Percentiles rank a stretch among this genome's conserved stretches.
These are phyloP conservation scores for Geotrypetes seraphini DNA, from an alignment of 2,797 vertebrate species.

Conservation along the genomic window DNA sequence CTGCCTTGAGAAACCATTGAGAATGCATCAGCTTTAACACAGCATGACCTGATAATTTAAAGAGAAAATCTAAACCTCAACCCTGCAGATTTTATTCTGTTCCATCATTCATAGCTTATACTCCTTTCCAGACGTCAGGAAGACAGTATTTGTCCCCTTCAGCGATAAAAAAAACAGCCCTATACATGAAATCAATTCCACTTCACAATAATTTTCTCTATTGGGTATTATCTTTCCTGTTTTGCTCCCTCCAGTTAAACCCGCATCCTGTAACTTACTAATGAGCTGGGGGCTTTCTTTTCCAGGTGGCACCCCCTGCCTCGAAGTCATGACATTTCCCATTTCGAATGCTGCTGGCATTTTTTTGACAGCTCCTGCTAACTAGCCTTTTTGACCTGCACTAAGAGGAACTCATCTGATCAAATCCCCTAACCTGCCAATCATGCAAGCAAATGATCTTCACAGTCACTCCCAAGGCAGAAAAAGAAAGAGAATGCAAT, in stretches of 20 bases:
- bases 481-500: constrained; percentile 25
- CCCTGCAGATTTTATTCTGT: constrained; percentile 74
- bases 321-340: constrained; percentile 66
- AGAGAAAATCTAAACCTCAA: constrained; percentile 54
- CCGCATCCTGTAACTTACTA: constrained; percentile 64
- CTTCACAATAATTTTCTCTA: constrained; percentile 69
- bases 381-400: constrained; percentile 67
- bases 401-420: constrained; percentile 73
- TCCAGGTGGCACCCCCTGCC: constrained; percentile 75
- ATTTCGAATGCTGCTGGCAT: constrained; percentile 72
- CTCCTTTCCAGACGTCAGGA: constrained; percentile 57
- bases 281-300: constrained; percentile 69
- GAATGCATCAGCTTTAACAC: constrained; percentile 54
- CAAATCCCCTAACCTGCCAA: constrained; percentile 71
- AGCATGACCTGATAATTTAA: constrained; percentile 55
- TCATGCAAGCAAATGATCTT: constrained; percentile 68
- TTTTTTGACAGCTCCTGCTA: constrained; percentile 63
- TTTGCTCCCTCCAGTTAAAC: constrained; percentile 60
- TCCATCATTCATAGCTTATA: constrained; percentile 61
- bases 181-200: constrained; percentile 82
- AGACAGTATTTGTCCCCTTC: constrained; percentile 71
- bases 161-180: constrained; percentile 84
- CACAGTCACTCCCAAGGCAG: constrained; percentile 69
- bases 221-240: constrained; percentile 64
- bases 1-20: constrained; percentile 55